phyloP scores from a whole-genome alignment of 2,888 invertebrate species.

The Scaptomyza caliginosa region DNA sequence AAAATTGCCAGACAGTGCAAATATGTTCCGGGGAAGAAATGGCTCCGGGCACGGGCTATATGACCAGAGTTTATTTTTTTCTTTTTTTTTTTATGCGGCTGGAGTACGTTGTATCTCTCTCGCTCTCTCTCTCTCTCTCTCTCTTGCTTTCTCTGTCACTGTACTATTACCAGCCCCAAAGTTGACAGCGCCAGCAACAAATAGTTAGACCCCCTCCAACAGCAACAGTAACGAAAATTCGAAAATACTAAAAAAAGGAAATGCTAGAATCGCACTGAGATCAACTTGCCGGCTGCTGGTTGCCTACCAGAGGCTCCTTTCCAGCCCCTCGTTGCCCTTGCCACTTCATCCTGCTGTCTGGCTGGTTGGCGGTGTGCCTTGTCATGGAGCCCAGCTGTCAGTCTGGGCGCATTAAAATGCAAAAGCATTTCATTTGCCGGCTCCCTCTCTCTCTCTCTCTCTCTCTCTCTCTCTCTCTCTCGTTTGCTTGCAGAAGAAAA shows the following conservation, averaged over 20 bases:
- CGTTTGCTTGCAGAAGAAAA: slow-evolving; percentile 54
- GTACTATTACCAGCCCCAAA: slow-evolving; percentile 24
- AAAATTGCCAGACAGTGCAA: slow-evolving; percentile 78
- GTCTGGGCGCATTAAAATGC: slow-evolving; percentile 77
- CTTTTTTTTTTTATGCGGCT: no score
- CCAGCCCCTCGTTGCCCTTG: background rate
- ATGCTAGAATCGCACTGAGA: slow-evolving; percentile 58
- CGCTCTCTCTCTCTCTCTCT: background rate
- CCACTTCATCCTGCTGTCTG: background rate
- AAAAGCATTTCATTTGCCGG: slow-evolving; percentile 78
- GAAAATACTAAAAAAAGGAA: slow-evolving; percentile 18
- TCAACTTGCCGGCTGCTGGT: slow-evolving; percentile 42
- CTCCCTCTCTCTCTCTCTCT: slow-evolving; percentile 11
- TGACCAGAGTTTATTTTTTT: background rate
- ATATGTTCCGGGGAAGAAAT: slow-evolving; percentile 67
- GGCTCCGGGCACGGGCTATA: slow-evolving; percentile 30
- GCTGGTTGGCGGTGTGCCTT: slow-evolving; percentile 6
- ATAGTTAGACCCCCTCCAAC: slow-evolving; percentile 56
- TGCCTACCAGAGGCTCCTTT: slow-evolving; percentile 5
- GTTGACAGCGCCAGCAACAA: slow-evolving; percentile 77
- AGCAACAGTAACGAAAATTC: background rate
- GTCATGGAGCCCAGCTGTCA: slow-evolving; percentile 70
- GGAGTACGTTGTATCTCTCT: background rate
- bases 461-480: background rate
- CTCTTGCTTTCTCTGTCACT: background rate